Evolutionary conservation across 2,797 vertebrate species (phyloP).

Genomic region (Cynodonichthys magdalenae): DNA sequence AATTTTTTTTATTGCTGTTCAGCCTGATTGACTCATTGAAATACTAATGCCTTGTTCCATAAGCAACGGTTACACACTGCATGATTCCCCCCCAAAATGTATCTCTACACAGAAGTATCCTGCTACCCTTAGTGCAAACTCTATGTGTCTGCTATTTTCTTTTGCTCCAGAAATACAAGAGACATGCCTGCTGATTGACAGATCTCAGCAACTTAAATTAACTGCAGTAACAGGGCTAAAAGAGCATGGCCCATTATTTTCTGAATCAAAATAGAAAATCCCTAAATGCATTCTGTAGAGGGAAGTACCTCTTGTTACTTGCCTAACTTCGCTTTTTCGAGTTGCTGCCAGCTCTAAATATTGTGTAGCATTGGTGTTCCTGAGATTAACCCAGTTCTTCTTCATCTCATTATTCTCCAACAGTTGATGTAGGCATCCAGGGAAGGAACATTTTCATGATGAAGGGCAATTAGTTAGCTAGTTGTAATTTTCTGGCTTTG

Average conservation of each 20-base stretch:
- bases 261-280: neutral
- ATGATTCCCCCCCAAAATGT: constrained; percentile 60
- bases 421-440: too few species aligned
- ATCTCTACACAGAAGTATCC: constrained; percentile 60
- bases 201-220: neutral
- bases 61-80: constrained; percentile 55
- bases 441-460: too few species aligned
- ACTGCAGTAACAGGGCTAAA: neutral
- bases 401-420: neutral
- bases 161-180: neutral
- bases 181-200: neutral
- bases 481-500: too few species aligned
- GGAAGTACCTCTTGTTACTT: neutral
- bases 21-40: constrained; percentile 78
- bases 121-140: constrained; percentile 22
- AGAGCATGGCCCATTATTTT: neutral
- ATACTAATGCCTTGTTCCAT: constrained; percentile 65
- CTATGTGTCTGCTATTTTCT: neutral
- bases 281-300: neutral
- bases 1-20: constrained; percentile 33
- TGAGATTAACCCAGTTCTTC: neutral
- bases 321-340: neutral
- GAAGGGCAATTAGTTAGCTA: too few species aligned
- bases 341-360: too few species aligned
- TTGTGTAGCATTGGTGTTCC: too few species aligned